Conservation (phyloP, 1,140 invertebrate species). For the Drosophila arawakana region DNA sequence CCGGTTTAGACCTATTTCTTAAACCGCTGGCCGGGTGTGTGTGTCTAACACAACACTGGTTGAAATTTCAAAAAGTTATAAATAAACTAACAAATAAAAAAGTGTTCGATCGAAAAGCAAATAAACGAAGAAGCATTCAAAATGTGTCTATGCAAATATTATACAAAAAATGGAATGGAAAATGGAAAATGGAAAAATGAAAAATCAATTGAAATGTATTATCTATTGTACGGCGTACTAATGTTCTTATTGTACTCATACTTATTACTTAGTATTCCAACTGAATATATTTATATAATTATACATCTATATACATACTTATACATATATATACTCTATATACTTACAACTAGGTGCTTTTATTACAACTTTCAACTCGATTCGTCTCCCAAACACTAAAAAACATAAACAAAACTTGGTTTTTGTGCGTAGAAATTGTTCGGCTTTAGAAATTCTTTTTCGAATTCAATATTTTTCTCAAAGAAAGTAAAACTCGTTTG, state of each 20-base stretch:
- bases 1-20: conserved; percentile 19
- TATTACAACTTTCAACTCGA: conserved; percentile 33
- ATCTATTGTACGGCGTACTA: conserved; percentile 34
- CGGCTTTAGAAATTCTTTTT: conserved; percentile 51
- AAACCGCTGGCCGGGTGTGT: conserved; percentile 25
- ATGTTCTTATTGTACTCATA: conserved; percentile 40
- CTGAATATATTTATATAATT: conserved; percentile 45
- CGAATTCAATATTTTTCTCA: conserved; percentile 65
- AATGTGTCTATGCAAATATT: conserved; percentile 77
- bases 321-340: conserved; percentile 24
- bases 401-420: conserved; percentile 21
- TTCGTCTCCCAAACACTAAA: conserved; percentile 1
- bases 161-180: conserved; percentile 36
- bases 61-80: conserved; percentile 19
- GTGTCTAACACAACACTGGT: conserved; percentile 46
- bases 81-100: not conserved
- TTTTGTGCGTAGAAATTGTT: conserved; percentile 27
- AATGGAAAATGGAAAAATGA: conserved; percentile 9
- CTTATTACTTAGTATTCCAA: conserved; percentile 53
- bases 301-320: conserved; percentile 45
- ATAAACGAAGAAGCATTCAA: conserved; percentile 77
- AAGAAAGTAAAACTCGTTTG: conserved; percentile 73
- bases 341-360: conserved; percentile 51
- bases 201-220: conserved; percentile 31
- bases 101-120: conserved; percentile 43